Conservation (phyloP, 1,140 invertebrate species). For the Zaprionus vittiger region DNA sequence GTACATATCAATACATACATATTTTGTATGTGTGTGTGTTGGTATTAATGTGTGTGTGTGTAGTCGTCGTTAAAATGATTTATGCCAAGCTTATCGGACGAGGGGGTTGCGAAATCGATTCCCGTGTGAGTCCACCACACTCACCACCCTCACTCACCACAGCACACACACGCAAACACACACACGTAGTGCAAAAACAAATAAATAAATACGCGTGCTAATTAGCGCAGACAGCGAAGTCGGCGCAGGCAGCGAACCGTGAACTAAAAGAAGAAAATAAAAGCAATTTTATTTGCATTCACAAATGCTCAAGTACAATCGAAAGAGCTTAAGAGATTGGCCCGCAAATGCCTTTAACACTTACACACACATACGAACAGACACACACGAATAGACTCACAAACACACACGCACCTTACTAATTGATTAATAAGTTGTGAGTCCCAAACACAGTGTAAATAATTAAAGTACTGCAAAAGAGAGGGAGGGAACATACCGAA, state of each 20-base stretch:
- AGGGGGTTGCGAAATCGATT: slow-evolving; percentile 44
- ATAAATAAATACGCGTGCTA: slow-evolving; percentile 26
- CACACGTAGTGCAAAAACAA: background rate
- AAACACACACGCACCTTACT: slow-evolving; percentile 25
- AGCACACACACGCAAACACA: background rate
- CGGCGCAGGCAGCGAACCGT: slow-evolving; percentile 19
- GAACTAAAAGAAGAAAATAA: background rate
- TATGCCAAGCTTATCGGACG: slow-evolving; percentile 71
- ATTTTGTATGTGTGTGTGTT: slow-evolving; percentile 30
- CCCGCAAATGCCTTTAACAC: slow-evolving; percentile 6
- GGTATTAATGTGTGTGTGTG: slow-evolving; percentile 29
- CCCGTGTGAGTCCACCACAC: background rate
- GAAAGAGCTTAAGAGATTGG: slow-evolving; percentile 21
- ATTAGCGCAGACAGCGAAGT: slow-evolving; percentile 26
- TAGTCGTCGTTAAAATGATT: slow-evolving; percentile 74
- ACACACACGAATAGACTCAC: background rate
- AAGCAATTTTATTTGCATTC: slow-evolving; percentile 11
- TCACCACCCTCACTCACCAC: background rate
- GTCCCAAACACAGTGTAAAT: slow-evolving; percentile 10
- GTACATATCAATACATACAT: background rate
- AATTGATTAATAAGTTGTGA: slow-evolving; percentile 68
- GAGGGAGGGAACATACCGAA: background rate
- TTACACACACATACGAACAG: background rate
- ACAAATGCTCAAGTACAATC: slow-evolving; percentile 47
- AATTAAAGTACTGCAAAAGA: slow-evolving; percentile 13